Base-by-base conservation (phyloP, 2,888 invertebrate genomes). In the Orthosia gracilis region DNA sequence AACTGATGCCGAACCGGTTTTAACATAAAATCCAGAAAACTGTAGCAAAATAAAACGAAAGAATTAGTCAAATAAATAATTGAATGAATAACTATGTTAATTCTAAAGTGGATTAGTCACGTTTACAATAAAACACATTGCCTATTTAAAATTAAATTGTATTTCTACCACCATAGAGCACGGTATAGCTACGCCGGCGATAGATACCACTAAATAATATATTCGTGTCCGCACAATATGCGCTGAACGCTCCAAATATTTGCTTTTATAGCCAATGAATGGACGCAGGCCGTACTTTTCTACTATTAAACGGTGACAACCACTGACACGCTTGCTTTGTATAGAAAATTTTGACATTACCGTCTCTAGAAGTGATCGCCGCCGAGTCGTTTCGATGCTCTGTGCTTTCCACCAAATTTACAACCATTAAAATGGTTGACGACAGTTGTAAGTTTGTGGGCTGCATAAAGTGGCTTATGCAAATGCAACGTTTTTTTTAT, bases 401-500 rank as follows among this genome's bases (percentile, higher is more conserved):
- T 59, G n/a, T 40, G 58, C n/a, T 26, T 11, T 40, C 18, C 0
- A 78, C 58, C 45, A 17, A 73, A 80, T 80, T 70, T 78, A 73
- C 40, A 17, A 45, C 64, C 69, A 31, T 55, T 78, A 73, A 83
- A 83, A 83, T 73, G 70, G 40, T n/a, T 83, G 55, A 62, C 73
- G 61, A 58, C 66, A 77, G 55, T 78, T 74, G 82, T 83, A 75
- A 67, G 82, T 76, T 65, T 86, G 83, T 70, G 64, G 50, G 17
- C 65, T 31, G 80, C 88, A 87, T 88, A 84, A 88, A 83, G 64
- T 72, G 67, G 71, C 72, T 87, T 89, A 91, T 91, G 89, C 87
- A 88, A 90, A 91, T 91, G 69, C 40, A 62, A 81, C 68, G n/a
- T 3, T 71, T 3, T 90, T 80, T 90, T 90, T 91, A 91, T 89